Evolutionary conservation across 2,888 invertebrate genomes (phyloP), one percentile per base, ranked within the genome.

Genomic region (Cataglyphis rosenhaueri): DNA sequence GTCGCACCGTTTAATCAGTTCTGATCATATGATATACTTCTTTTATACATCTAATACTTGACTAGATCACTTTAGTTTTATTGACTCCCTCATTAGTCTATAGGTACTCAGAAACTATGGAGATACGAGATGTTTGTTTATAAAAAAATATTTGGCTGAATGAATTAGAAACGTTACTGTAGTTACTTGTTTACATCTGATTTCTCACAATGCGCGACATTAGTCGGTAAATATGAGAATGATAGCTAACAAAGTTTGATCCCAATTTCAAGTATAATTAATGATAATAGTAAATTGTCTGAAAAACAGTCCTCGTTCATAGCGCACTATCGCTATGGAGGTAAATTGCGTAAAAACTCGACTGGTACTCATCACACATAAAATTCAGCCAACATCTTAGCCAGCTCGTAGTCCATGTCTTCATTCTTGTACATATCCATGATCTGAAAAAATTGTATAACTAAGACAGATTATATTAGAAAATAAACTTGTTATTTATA

Each of bases 391-490:
- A 76, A n/a, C 76, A 70, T 79, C 95, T 98, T 98, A 94, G 97
- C 97, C 96, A 98, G 96, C 93, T 98, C 97, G 95, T 97, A 98
- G 94, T 98, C 98, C 89, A 97, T 96, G 94, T 98, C 98, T 95
- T 98, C 98, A 95, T 98, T 98, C 95, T 98, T 98, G 96, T 98
- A 98, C 97, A 98, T 97, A 94, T 98, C 98, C 95, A 98, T 97
- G 93, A 98, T 96, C 98, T 98, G 95, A 57, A 95, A 95, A 86
- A 65, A 21, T 25, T 6, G 4, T 44, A 32, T 70, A 15, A 29
- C 35, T 65, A 21, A 70, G 57, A 12, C 25, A 52, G 21, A 21
- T 57, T 18, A 29, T 29, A 29, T 70, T 41, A 1, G 21, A 57
- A 68, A 57, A 3, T 44, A 1, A 10, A 10, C 15, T 64, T 52